These are phyloP conservation scores for Passer montanus DNA, from an alignment of 2,113 vertebrate genomes.

Conservation along the genomic window DNA sequence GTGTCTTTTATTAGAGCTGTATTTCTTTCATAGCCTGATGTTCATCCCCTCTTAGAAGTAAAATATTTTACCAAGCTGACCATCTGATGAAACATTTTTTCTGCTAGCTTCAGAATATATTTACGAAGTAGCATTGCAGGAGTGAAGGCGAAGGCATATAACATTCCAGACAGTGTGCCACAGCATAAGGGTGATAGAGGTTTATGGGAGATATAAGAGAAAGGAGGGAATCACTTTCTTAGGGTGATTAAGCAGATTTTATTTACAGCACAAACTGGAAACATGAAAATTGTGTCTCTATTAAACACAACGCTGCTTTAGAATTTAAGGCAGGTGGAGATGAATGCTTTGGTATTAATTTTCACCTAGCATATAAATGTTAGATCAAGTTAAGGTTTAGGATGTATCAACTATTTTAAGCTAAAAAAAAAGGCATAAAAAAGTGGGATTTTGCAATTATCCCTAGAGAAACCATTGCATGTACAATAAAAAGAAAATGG, in stretches of 20 bases:
- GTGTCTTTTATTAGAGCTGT: conserved; percentile 54
- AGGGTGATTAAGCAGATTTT: conserved; percentile 49
- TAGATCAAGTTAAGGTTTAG: neutral
- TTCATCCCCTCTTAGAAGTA: conserved; percentile 59
- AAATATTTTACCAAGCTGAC: conserved; percentile 69
- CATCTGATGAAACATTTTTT: conserved; percentile 63
- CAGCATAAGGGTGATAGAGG: neutral
- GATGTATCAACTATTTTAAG: neutral
- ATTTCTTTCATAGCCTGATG: conserved; percentile 54
- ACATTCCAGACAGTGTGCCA: conserved; percentile 14
- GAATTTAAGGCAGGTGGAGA: conserved; percentile 12
- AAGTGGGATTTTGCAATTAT: neutral
- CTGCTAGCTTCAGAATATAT: conserved; percentile 52
- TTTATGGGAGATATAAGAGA: conserved; percentile 43
- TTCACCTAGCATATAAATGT: neutral
- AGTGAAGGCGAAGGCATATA: conserved; percentile 58
- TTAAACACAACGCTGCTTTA: conserved; percentile 14
- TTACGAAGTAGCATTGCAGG: conserved; percentile 11
- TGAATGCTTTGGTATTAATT: conserved; percentile 10
- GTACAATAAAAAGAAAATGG: neutral
- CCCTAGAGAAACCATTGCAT: neutral
- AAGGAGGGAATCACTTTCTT: neutral
- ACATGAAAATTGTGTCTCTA: conserved; percentile 18
- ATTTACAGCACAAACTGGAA: conserved; percentile 44
- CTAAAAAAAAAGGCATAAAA: neutral